Conservation (phyloP, 2,888 invertebrate genomes). For the Merodon equestris region DNA sequence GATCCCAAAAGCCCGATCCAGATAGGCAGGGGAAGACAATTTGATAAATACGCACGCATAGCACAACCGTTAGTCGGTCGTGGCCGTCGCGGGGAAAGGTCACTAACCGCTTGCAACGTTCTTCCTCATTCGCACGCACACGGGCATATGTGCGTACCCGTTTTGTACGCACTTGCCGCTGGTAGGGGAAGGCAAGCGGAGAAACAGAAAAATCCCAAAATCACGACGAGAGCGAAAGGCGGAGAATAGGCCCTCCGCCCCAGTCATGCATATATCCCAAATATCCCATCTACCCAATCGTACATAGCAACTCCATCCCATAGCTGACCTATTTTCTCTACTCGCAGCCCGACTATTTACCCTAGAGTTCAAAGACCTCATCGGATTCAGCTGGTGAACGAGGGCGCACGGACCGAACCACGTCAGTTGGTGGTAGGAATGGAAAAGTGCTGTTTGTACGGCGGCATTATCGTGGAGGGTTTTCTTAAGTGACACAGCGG, state of each 20-base stretch:
- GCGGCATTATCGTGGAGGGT: conserved; percentile 50
- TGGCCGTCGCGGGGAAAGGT: conserved; percentile 30
- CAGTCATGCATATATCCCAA: too few species aligned
- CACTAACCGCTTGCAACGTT: conserved; percentile 64
- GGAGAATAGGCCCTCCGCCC: too few species aligned
- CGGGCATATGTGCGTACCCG: too few species aligned
- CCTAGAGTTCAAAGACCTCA: conserved; percentile 76
- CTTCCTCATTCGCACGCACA: conserved; percentile 24
- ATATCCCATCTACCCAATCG: neutral
- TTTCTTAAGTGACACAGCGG: conserved; percentile 31
- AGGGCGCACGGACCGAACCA: neutral
- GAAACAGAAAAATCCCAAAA: conserved; percentile 35
- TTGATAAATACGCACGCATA: neutral
- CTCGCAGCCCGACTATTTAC: conserved; percentile 70
- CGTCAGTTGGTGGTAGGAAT: conserved; percentile 30
- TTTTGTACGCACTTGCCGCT: conserved; percentile 51
- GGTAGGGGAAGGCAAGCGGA: conserved; percentile 28
- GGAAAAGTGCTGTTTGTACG: conserved; percentile 39
- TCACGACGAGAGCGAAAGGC: conserved; percentile 15
- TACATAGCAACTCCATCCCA: conserved; percentile 48
- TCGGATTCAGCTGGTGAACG: conserved; percentile 27
- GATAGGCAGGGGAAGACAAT: too few species aligned
- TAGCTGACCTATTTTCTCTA: conserved; percentile 75
- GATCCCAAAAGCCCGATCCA: too few species aligned
- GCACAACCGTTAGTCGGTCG: conserved; percentile 51